Evolutionary conservation across 2,888 invertebrate genomes (phyloP), one percentile per base, ranked within the genome.

Genomic region (Drosophila mercatorum): DNA sequence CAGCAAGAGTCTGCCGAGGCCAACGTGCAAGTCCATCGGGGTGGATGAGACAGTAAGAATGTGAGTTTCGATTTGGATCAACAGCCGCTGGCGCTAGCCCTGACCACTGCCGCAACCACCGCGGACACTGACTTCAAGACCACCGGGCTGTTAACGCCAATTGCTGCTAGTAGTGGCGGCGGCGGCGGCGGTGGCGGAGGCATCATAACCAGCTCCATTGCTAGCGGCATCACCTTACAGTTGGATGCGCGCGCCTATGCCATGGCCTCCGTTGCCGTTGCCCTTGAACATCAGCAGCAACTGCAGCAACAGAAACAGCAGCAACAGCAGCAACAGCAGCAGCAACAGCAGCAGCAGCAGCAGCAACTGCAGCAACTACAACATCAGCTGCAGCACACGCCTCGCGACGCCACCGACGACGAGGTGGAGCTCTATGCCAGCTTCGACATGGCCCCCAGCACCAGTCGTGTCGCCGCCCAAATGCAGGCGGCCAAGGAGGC

Each of bases 1-100:
- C 97, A 97, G 93, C 97, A 97, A 93, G 97, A 97, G 93, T 97
- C 97, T 70, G 95, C 96, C 85, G 96, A 96, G 76, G 96, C 97
- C 93, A 91, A 90, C 78, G 96, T 92, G 59, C 92, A 91, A 61
- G 92, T 92, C 66, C 92, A 92, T 76, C 90, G 92, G 89, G 92
- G 92, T 92, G 92, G 92, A 91, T 92, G 92, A 92, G 89, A 92
- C 82, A 92, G 91, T 91, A 92, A 90, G 86, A 92, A 92, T 92
- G 92, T 92, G 91, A 92, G 92, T 91, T 92, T 92, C 88, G 91
- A 92, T 92, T 91, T 92, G 83, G 91, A 91, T 70, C 89, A 87
- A 78, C 89, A 75, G 81, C 83, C 65, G 81, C 84, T 76, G 34
- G 62, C 75, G 67, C 63, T 66, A 8, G 67, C 67, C 22, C 28